Evolutionary conservation across 2,113 vertebrate genomes (phyloP).

Genomic region (Albula goreensis): DNA sequence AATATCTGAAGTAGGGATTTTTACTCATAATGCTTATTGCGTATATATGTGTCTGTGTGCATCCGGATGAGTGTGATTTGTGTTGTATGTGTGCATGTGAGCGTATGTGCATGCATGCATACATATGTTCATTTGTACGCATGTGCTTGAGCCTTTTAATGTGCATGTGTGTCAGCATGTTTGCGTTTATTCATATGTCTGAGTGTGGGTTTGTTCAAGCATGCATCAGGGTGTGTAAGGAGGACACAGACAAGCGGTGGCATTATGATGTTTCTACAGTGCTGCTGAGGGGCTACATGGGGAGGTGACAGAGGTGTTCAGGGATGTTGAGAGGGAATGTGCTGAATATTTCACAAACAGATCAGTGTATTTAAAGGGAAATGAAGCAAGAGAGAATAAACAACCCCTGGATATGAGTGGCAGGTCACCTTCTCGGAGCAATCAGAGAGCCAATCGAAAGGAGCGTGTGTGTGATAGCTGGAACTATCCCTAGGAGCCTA

Average conservation of each 20-base stretch:
- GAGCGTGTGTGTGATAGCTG: too few relatives aligned
- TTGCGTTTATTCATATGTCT: neutral
- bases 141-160: neutral
- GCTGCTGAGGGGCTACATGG: neutral
- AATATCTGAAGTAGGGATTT: too few relatives aligned
- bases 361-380: neutral
- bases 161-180: too few relatives aligned
- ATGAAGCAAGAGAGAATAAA: neutral
- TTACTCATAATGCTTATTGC: too few relatives aligned
- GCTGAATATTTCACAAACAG: conserved; percentile 1
- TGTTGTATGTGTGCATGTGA: neutral
- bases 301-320: neutral
- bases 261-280: neutral
- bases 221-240: neutral
- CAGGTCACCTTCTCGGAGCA: neutral
- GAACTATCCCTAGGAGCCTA: neutral
- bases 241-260: neutral
- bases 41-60: conserved; percentile 5
- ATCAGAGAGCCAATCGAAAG: neutral
- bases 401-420: neutral
- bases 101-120: neutral
- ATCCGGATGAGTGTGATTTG: neutral
- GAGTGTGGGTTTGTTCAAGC: neutral
- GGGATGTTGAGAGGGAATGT: neutral
- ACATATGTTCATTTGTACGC: neutral